Evolutionary conservation across 1,140 invertebrate species (phyloP).

Genomic region (Matsumurasca onukii): DNA sequence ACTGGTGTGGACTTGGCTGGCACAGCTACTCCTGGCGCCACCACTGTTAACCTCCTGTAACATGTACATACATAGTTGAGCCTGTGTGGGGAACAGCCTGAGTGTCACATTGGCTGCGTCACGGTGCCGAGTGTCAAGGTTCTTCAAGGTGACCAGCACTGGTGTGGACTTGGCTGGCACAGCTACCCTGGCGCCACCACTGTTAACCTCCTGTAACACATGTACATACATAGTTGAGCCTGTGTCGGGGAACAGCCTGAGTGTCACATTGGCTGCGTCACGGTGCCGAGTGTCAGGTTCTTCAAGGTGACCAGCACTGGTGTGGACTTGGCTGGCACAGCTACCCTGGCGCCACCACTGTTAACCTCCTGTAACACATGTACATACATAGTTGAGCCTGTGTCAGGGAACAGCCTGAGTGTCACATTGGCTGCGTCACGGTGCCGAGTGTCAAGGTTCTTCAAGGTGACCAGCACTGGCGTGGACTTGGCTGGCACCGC

Average conservation of each 20-base stretch:
- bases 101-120: constrained; percentile 58
- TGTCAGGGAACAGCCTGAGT: background rate
- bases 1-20: constrained; percentile 61
- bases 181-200: constrained; percentile 59
- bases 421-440: no score
- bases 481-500: constrained; percentile 61
- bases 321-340: constrained; percentile 60
- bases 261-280: constrained; percentile 57
- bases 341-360: constrained; percentile 59
- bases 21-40: constrained; percentile 59
- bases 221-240: no score
- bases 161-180: constrained; percentile 61
- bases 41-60: constrained; percentile 52
- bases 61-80: background rate
- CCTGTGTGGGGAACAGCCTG: constrained; percentile 41
- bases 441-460: no score
- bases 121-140: constrained; percentile 48
- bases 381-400: no score
- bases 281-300: constrained; percentile 47
- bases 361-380: constrained; percentile 45
- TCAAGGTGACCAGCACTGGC: constrained; percentile 59
- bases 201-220: constrained; percentile 46
- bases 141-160: constrained; percentile 57
- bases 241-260: constrained; percentile 48
- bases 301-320: constrained; percentile 60